These are phyloP conservation scores for Okapia johnstoni DNA, from an alignment of 2,113 vertebrate genomes.

Conservation along the genomic window DNA sequence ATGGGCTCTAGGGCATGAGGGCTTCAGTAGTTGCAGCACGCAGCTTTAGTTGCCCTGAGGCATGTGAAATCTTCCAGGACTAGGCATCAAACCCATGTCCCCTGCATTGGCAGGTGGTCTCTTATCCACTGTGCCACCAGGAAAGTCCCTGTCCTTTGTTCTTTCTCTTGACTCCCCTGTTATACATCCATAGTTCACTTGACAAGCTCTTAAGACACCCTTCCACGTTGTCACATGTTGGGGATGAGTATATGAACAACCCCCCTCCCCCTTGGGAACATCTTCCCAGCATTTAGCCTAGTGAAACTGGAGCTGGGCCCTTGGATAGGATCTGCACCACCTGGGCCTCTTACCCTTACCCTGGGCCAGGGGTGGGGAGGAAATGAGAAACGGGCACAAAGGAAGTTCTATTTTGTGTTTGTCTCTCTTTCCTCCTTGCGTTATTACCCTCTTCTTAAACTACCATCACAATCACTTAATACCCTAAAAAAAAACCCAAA, in stretches of 20 bases:
- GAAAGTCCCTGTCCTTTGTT: neutral
- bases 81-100: neutral
- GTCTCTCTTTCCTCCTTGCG: neutral
- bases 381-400: neutral
- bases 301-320: neutral
- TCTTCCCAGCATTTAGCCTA: neutral
- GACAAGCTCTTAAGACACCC: neutral
- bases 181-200: neutral
- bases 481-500: neutral
- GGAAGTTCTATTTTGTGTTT: neutral
- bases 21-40: neutral
- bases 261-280: neutral
- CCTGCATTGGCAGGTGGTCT: neutral
- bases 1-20: neutral
- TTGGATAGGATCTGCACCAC: neutral
- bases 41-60: neutral
- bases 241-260: neutral
- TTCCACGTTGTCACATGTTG: neutral
- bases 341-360: neutral
- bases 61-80: neutral
- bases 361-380: neutral
- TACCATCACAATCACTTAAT: neutral
- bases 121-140: neutral
- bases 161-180: neutral
- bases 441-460: neutral